Evolutionary conservation across 1,140 invertebrate genomes (phyloP).

Genomic region (Leucophenga varia): DNA sequence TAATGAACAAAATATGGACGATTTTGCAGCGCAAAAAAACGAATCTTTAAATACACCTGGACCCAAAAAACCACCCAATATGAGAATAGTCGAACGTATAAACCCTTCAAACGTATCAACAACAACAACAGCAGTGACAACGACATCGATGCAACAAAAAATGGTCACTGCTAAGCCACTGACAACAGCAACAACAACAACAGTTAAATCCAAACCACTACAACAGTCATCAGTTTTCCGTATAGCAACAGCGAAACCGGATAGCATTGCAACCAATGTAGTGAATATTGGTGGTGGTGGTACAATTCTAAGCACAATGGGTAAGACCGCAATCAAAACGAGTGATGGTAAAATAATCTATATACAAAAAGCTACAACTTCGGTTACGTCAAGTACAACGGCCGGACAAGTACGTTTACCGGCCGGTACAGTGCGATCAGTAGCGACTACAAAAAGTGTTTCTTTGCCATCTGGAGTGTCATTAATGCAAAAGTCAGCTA

Average conservation of each 20-base stretch:
- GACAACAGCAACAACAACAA: conserved; percentile 20
- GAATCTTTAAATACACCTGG: conserved; percentile 40
- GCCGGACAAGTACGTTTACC: too few relatives aligned
- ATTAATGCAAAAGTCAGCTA: too few relatives aligned
- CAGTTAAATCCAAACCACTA: too few relatives aligned
- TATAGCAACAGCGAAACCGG: too few relatives aligned
- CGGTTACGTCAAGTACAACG: too few relatives aligned
- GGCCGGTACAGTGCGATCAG: too few relatives aligned
- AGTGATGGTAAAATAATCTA: conserved; percentile 16
- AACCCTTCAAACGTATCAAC: conserved; percentile 7
- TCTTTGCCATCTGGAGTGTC: too few relatives aligned
- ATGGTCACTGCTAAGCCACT: conserved; percentile 7
- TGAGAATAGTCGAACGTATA: conserved; percentile 34
- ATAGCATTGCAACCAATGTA: too few relatives aligned
- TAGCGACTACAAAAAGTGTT: too few relatives aligned
- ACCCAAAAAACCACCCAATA: conserved; percentile 29
- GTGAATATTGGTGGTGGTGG: too few relatives aligned
- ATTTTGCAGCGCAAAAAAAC: conserved; percentile 6
- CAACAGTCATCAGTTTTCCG: too few relatives aligned
- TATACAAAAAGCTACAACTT: conserved; percentile 9
- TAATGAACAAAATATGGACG: neutral
- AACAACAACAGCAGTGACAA: conserved; percentile 7
- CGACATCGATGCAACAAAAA: conserved; percentile 18
- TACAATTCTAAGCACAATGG: too few relatives aligned
- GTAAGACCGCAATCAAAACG: conserved; percentile 15